Evolutionary conservation across 2,113 vertebrate species (phyloP).

Genomic region (Gymnobelideus leadbeateri): DNA sequence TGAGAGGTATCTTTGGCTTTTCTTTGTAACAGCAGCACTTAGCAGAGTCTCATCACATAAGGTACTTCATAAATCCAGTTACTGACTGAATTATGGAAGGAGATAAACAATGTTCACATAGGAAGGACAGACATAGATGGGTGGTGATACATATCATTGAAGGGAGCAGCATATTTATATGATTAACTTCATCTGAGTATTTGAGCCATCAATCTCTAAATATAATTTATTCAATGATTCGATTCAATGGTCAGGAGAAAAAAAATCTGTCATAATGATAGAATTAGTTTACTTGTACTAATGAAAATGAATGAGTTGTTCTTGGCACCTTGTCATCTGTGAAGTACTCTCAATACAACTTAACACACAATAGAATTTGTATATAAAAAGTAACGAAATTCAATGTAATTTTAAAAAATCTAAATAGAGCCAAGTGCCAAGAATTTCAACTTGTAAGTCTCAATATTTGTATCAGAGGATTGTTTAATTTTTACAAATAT

Average conservation of each 20-base stretch:
- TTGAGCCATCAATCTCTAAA: not conserved
- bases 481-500: not conserved
- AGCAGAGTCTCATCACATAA: too few species aligned
- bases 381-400: not conserved
- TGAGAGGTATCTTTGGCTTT: too few species aligned
- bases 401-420: not conserved
- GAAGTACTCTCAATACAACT: constrained; percentile 39
- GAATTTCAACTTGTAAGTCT: not conserved
- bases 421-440: not conserved
- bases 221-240: not conserved
- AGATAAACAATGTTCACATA: not conserved
- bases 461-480: constrained; percentile 2
- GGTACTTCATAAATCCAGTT: too few species aligned
- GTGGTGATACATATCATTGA: not conserved
- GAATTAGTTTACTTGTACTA: not conserved
- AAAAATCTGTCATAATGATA: not conserved
- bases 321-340: constrained; percentile 10
- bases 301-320: not conserved
- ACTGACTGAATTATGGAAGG: too few species aligned
- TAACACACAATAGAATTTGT: not conserved
- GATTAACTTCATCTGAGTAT: not conserved
- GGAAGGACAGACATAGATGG: not conserved
- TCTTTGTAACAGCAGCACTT: too few species aligned
- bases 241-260: not conserved
- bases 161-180: not conserved